A percentile compares a stretch with the other conserved stretches of the same genome.
Evolutionary conservation across 2,888 invertebrate genomes (phyloP).

Genomic region (Catotricha subobsoleta): DNA sequence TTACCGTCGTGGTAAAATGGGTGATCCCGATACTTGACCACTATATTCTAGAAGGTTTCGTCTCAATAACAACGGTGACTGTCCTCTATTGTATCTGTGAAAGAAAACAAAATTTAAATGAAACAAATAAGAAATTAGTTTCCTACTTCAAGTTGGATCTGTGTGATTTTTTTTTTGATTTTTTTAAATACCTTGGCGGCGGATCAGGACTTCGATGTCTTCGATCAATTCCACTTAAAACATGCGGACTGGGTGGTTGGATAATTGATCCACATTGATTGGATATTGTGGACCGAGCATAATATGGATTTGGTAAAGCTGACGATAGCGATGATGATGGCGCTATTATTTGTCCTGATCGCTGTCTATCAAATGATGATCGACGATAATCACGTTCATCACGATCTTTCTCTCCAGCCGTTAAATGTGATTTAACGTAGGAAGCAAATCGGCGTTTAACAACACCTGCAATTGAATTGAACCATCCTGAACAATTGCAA

Average conservation of each 20-base stretch:
- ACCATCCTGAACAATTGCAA: slow-evolving; percentile 33
- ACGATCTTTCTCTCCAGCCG: slow-evolving; percentile 18
- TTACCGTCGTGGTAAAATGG: slow-evolving; percentile 36
- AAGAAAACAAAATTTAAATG: neutral
- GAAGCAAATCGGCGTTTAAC: slow-evolving; percentile 66
- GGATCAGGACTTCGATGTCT: slow-evolving; percentile 42
- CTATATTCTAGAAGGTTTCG: slow-evolving; percentile 37
- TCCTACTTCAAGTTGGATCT: no score
- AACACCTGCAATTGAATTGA: slow-evolving; percentile 48
- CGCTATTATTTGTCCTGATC: slow-evolving; percentile 8
- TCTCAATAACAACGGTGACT: slow-evolving; percentile 37
- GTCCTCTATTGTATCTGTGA: slow-evolving; percentile 26
- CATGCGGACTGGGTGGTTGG: slow-evolving; percentile 18
- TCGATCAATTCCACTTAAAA: slow-evolving; percentile 19
- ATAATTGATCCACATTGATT: slow-evolving; percentile 15
- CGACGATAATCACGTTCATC: slow-evolving; percentile 1
- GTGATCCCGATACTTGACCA: slow-evolving; percentile 31
- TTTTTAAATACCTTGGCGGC: slow-evolving; percentile 29
- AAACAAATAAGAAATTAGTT: no score
- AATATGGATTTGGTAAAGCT: slow-evolving; percentile 6
- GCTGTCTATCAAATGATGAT: slow-evolving; percentile 7
- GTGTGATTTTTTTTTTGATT: neutral
- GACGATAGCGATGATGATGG: slow-evolving; percentile 1
- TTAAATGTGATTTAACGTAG: slow-evolving; percentile 63
- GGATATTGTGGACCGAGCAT: slow-evolving; percentile 4